These are phyloP conservation scores for Sebastiscus tertius DNA, from an alignment of 2,797 vertebrate genomes.

Conservation along the genomic window DNA sequence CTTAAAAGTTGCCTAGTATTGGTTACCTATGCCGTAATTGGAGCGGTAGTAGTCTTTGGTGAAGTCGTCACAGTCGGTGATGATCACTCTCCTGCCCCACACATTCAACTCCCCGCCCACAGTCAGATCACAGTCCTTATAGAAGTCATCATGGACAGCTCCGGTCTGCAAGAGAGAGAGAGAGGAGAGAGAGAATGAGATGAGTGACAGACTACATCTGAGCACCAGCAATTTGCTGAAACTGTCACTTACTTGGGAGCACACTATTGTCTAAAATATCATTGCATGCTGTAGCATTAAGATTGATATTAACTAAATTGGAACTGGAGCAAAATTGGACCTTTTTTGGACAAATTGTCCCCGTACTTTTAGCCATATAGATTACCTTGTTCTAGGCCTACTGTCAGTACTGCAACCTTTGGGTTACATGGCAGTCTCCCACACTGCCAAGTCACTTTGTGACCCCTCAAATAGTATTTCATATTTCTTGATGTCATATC, in stretches of 20 bases:
- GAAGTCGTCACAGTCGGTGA: conserved; percentile 93
- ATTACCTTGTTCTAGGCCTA: not conserved
- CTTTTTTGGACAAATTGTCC: not conserved
- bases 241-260: not conserved
- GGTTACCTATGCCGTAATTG: conserved; percentile 91
- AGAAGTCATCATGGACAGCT: conserved; percentile 85
- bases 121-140: conserved; percentile 89
- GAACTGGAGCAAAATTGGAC: not conserved
- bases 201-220: not conserved
- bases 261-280: not conserved
- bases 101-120: conserved; percentile 89
- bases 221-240: not conserved
- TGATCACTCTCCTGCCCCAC: conserved; percentile 89
- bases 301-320: not conserved
- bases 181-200: not conserved
- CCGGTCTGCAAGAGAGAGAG: conserved; percentile 82
- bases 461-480: not conserved
- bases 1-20: not conserved
- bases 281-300: not conserved
- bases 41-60: conserved; percentile 90
- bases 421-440: not conserved
- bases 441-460: not conserved
- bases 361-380: not conserved
- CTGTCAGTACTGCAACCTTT: not conserved
- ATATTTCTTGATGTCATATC: not conserved